These are phyloP conservation scores for Anguilla megastoma DNA, from an alignment of 2,797 vertebrate genomes.

Conservation along the genomic window DNA sequence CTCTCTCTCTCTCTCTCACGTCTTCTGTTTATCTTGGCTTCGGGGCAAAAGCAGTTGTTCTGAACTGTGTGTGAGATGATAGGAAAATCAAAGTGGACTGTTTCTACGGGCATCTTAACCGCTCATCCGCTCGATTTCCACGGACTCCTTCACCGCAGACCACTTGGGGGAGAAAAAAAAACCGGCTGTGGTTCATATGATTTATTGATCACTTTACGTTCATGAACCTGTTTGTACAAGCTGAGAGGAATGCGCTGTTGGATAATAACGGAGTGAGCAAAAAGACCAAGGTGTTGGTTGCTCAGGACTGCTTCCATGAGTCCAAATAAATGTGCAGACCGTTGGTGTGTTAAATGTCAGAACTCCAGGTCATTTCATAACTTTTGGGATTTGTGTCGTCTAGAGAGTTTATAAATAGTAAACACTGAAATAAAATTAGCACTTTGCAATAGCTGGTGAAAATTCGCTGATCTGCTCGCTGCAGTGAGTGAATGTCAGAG, in stretches of 20 bases:
- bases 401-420: background rate
- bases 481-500: background rate
- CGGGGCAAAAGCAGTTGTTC: background rate
- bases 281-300: background rate
- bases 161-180: constrained; percentile 8
- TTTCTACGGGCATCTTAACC: constrained; percentile 30
- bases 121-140: background rate
- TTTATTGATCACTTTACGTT: constrained; percentile 46
- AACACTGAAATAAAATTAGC: no score
- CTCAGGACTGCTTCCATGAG: background rate
- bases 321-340: background rate
- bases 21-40: constrained; percentile 1
- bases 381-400: background rate
- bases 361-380: background rate
- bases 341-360: background rate
- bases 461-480: background rate
- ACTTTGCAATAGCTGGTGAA: background rate
- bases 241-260: background rate
- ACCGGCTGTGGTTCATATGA: constrained; percentile 37
- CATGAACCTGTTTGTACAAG: constrained; percentile 15
- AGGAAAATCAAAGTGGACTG: constrained; percentile 46
- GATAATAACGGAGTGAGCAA: background rate
- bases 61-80: constrained; percentile 32
- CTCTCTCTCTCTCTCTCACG: constrained; percentile 23
- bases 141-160: constrained; percentile 3